Evolutionary conservation across 2,797 vertebrate genomes (phyloP).

Genomic region (Melanotaenia maccullochi): DNA sequence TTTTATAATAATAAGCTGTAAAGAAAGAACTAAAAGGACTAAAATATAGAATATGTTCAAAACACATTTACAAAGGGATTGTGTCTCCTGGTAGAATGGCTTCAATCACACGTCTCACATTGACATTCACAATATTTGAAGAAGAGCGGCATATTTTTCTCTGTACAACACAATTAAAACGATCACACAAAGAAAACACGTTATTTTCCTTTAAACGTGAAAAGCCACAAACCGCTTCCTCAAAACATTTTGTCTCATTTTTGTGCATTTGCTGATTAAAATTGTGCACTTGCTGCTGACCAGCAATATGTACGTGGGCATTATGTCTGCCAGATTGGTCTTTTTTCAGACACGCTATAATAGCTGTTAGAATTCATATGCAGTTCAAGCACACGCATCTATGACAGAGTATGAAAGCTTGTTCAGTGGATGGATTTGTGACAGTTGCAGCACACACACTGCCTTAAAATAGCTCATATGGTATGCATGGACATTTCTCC

Average conservation of each 20-base stretch:
- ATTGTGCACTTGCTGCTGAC: not conserved
- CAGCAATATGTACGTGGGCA: slow-evolving; percentile 19
- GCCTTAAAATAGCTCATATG: slow-evolving; percentile 65
- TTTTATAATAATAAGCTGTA: not conserved
- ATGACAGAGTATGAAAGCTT: slow-evolving; percentile 53
- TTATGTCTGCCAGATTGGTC: slow-evolving; percentile 19
- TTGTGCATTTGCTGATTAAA: slow-evolving; percentile 31
- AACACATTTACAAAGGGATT: not conserved
- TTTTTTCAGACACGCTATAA: slow-evolving; percentile 49
- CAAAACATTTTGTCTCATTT: slow-evolving; percentile 11
- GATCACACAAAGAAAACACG: not conserved
- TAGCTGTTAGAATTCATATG: slow-evolving; percentile 35
- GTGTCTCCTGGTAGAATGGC: not conserved
- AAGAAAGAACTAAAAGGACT: not conserved
- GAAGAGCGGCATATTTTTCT: slow-evolving; percentile 1
- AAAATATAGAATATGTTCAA: slow-evolving; percentile 5
- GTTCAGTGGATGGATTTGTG: slow-evolving; percentile 58
- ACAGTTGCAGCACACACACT: slow-evolving; percentile 37
- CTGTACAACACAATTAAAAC: not conserved
- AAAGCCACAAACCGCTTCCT: not conserved
- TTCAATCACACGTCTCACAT: not conserved
- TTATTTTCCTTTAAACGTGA: not conserved
- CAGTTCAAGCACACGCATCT: slow-evolving; percentile 50
- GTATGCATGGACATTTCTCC: slow-evolving; percentile 47
- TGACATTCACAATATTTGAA: not conserved